Percentiles rank a stretch among this genome's conserved stretches.
These are phyloP conservation scores for Nemopilema nomurai DNA, from an alignment of 30 jellyfish, hydroid and myxozoan genomes.

Conservation along the genomic window DNA sequence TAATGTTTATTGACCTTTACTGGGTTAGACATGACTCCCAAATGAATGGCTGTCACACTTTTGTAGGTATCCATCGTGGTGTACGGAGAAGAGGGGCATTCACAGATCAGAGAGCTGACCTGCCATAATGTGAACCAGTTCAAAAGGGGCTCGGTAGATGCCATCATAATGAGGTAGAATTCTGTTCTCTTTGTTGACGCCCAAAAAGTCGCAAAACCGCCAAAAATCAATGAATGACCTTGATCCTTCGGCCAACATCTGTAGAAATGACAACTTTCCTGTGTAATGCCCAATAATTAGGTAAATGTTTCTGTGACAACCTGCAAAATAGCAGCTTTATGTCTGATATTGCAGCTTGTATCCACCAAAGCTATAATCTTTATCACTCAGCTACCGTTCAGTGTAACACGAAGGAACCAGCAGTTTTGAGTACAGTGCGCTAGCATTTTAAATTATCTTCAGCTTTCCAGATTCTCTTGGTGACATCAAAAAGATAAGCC, in stretches of 20 bases:
- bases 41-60: background rate
- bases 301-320: background rate
- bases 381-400: too few relatives aligned
- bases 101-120: constrained; percentile 61
- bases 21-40: too few relatives aligned
- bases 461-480: constrained; percentile 72
- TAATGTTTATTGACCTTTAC: too few relatives aligned
- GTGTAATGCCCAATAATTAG: too few relatives aligned
- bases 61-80: constrained; percentile 45
- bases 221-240: too few relatives aligned
- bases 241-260: too few relatives aligned
- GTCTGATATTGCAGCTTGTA: background rate
- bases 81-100: constrained; percentile 61
- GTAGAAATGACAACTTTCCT: too few relatives aligned
- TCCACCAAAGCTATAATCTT: too few relatives aligned
- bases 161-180: constrained; percentile 50
- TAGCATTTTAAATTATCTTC: background rate
- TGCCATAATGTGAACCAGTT: constrained; percentile 31
- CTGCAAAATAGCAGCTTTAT: background rate
- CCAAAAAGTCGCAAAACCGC: too few relatives aligned
- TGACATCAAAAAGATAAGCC: constrained; percentile 52
- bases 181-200: too few relatives aligned
- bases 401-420: too few relatives aligned
- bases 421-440: background rate
- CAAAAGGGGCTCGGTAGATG: constrained; percentile 47